phyloP scores from a whole-genome alignment of 2,113 vertebrate species.

The Chascanopsetta lugubris region DNA sequence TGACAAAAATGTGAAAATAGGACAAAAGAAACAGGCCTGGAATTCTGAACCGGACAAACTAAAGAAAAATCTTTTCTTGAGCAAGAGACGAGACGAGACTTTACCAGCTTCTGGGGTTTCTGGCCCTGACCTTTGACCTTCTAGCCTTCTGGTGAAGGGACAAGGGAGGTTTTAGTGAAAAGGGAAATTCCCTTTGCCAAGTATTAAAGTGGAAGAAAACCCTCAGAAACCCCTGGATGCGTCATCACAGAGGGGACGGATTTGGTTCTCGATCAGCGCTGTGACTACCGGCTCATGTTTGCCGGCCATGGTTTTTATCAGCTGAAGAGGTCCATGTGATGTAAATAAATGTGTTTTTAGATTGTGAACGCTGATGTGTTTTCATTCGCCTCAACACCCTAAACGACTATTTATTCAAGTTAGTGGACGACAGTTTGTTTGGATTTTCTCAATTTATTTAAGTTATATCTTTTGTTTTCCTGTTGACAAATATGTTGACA shows the following conservation, averaged over 20 bases:
- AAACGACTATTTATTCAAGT: no score
- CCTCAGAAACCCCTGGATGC: slow-evolving; percentile 26
- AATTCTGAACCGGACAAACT: slow-evolving; percentile 44
- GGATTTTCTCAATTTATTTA: no score
- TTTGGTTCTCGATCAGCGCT: slow-evolving; percentile 56
- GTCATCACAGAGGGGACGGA: slow-evolving; percentile 20
- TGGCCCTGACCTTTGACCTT: slow-evolving; percentile 25
- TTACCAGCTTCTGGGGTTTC: slow-evolving; percentile 39
- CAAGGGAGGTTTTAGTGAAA: neutral
- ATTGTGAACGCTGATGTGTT: slow-evolving; percentile 63
- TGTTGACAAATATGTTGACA: no score
- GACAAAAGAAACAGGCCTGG: slow-evolving; percentile 27
- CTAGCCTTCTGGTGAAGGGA: slow-evolving; percentile 3
- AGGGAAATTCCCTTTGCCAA: neutral
- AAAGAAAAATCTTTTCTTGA: slow-evolving; percentile 8
- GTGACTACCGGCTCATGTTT: slow-evolving; percentile 41
- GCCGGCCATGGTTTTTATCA: slow-evolving; percentile 70
- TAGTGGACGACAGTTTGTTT: neutral
- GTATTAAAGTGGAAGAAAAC: slow-evolving; percentile 15
- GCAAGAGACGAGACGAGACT: slow-evolving; percentile 10
- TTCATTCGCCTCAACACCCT: neutral
- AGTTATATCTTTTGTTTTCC: no score
- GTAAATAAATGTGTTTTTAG: slow-evolving; percentile 83
- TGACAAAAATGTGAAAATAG: slow-evolving; percentile 48
- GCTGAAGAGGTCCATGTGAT: slow-evolving; percentile 78